Conservation (phyloP, 1,140 invertebrate genomes). For the Cydia strobilella region DNA sequence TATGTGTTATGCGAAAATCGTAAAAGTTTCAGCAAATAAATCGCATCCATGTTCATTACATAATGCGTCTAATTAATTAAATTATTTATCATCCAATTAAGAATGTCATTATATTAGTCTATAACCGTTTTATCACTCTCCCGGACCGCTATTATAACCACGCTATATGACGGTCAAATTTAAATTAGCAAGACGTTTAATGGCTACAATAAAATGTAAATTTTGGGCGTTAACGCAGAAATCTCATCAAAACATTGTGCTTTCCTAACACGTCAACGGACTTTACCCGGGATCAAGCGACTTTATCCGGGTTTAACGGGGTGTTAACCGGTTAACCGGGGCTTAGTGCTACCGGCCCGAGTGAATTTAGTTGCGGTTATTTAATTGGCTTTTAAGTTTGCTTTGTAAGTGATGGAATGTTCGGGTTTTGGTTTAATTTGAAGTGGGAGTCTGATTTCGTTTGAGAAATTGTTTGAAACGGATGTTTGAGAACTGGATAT, state of each 20-base stretch:
- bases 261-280: constrained; percentile 23
- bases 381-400: constrained; percentile 28
- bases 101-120: constrained; percentile 3
- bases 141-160: background rate
- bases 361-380: constrained; percentile 24
- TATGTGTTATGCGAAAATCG: no score
- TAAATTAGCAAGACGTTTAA: constrained; percentile 17
- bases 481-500: background rate
- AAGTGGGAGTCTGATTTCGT: background rate
- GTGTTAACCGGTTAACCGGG: background rate
- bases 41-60: background rate
- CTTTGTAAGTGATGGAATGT: constrained; percentile 11
- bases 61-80: background rate
- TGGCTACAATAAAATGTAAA: constrained; percentile 18
- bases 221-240: constrained; percentile 7
- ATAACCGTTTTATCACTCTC: background rate
- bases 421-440: background rate
- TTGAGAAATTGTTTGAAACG: background rate
- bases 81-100: background rate
- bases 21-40: no score
- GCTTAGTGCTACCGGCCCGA: constrained; percentile 19
- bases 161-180: constrained; percentile 26
- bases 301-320: constrained; percentile 5
- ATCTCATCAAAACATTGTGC: constrained; percentile 28
- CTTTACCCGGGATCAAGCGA: constrained; percentile 3